Evolutionary conservation across 2,888 invertebrate species (phyloP).

Genomic region (Lamproptera curius): DNA sequence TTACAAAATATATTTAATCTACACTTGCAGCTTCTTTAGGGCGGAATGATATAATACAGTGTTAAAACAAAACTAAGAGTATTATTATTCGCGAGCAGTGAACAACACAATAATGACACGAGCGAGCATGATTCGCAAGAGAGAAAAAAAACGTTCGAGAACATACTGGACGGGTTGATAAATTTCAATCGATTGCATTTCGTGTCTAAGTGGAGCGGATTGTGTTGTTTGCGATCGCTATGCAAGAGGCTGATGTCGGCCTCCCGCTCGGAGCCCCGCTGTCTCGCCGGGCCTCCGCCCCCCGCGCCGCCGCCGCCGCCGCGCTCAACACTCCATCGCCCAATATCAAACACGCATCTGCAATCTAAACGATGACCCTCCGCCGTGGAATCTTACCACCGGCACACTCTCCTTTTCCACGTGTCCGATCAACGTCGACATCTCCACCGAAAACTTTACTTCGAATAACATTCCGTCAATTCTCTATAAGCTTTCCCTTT

Average conservation of each 20-base stretch:
- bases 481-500: no score
- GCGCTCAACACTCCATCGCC: conserved; percentile 55
- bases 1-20: no score
- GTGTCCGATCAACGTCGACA: background rate
- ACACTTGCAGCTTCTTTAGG: no score
- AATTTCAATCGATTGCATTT: conserved; percentile 42
- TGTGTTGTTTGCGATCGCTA: conserved; percentile 55
- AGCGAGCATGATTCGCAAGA: no score
- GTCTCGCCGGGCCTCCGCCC: conserved; percentile 65
- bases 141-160: no score
- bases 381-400: conserved; percentile 7
- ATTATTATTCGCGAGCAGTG: no score
- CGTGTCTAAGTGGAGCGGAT: conserved; percentile 63
- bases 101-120: no score
- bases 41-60: no score
- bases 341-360: conserved; percentile 38
- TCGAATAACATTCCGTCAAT: no score
- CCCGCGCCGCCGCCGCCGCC: conserved; percentile 31
- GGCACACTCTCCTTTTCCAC: background rate
- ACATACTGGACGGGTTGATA: conserved; percentile 12
- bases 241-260: conserved; percentile 74
- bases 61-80: no score
- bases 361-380: conserved; percentile 17
- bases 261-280: conserved; percentile 78
- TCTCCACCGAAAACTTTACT: no score